Percentiles rank a stretch among this genome's conserved stretches.
Conservation (phyloP, 2,113 vertebrate species). For the Grantiella picta region DNA sequence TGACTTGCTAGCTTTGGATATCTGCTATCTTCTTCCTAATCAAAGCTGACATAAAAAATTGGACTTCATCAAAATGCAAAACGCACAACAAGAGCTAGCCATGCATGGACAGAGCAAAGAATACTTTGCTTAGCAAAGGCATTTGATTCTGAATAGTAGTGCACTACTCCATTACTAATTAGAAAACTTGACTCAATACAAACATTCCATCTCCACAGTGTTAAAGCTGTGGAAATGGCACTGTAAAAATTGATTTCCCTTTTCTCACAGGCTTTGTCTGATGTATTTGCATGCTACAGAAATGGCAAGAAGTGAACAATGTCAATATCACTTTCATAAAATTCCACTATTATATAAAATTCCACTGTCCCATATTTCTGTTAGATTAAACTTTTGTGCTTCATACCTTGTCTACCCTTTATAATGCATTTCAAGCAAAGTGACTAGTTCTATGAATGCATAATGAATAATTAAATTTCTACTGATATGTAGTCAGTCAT, state of each 20-base stretch:
- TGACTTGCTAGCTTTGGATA: not conserved
- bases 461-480: not conserved
- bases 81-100: not conserved
- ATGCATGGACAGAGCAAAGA: not conserved
- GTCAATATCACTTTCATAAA: not conserved
- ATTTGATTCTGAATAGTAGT: not conserved
- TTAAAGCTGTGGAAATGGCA: not conserved
- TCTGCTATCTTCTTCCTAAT: not conserved
- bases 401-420: not conserved
- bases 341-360: not conserved
- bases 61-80: constrained; percentile 12
- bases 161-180: not conserved
- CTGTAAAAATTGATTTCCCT: not conserved
- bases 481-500: not conserved
- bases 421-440: not conserved
- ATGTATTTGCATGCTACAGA: not conserved
- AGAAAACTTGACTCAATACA: not conserved
- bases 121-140: constrained; percentile 2
- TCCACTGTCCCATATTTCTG: not conserved
- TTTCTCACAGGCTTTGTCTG: not conserved
- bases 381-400: not conserved
- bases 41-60: not conserved
- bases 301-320: not conserved
- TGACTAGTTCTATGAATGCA: not conserved
- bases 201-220: not conserved